Conservation (phyloP, 2,113 vertebrate species). For the Ardeotis arabs region DNA sequence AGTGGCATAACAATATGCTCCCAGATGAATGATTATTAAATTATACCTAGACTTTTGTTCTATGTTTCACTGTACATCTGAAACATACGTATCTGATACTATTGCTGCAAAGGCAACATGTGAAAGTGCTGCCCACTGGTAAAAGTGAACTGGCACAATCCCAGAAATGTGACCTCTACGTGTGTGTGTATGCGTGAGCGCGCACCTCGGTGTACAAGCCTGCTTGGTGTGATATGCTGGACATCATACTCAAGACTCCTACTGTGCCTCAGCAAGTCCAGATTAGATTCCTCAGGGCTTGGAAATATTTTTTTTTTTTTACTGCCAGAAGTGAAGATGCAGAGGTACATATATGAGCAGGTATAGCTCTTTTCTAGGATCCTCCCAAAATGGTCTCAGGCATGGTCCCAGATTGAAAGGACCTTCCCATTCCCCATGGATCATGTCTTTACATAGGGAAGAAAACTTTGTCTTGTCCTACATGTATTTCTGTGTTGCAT, state of each 20-base stretch:
- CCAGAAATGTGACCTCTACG: background rate
- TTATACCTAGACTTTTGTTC: background rate
- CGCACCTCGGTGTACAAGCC: background rate
- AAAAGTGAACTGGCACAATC: background rate
- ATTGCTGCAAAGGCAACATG: background rate
- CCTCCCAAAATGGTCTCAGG: background rate
- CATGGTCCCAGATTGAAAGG: background rate
- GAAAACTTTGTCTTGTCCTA: background rate
- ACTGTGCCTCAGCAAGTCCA: background rate
- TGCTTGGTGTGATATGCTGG: background rate
- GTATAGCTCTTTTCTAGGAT: background rate
- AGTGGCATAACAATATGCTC: background rate
- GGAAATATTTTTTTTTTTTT: background rate
- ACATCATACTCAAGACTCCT: background rate
- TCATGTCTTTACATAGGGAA: background rate
- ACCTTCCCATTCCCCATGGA: background rate
- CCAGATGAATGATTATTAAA: background rate
- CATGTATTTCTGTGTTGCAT: background rate
- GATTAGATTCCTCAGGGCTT: background rate
- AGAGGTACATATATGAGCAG: background rate
- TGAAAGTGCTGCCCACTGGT: background rate
- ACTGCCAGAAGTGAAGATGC: background rate
- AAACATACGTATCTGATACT: background rate
- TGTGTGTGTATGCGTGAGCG: no score
- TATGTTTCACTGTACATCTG: background rate